Percentiles rank a stretch among this genome's conserved stretches.
Evolutionary conservation across 2,888 invertebrate genomes (phyloP).

Genomic region (Philopedon plagiatum): DNA sequence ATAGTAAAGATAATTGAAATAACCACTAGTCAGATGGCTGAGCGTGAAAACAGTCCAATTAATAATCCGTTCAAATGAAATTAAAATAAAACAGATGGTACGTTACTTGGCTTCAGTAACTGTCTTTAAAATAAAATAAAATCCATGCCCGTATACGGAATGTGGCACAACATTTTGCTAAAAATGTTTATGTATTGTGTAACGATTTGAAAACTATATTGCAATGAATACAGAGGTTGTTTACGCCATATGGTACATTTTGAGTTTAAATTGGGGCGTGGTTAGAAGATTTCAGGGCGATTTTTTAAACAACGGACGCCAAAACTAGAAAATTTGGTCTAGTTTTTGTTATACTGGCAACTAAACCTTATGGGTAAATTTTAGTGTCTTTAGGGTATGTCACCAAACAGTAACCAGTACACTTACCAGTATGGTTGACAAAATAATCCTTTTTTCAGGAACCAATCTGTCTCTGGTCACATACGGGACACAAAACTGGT

Average conservation of each 20-base stretch:
- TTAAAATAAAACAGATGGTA: conserved; percentile 41
- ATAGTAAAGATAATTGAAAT: background rate
- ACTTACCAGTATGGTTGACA: too few species aligned
- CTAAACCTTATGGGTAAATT: too few species aligned
- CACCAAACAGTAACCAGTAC: too few species aligned
- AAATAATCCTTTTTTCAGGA: too few species aligned
- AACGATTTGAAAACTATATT: conserved; percentile 18
- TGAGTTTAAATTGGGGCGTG: background rate
- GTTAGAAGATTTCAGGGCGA: too few species aligned
- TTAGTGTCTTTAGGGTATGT: too few species aligned
- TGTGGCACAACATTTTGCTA: conserved; percentile 28
- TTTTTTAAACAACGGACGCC: too few species aligned
- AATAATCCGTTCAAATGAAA: conserved; percentile 20
- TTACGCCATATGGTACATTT: conserved; percentile 5
- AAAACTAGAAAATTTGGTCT: too few species aligned
- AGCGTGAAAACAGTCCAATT: conserved; percentile 12
- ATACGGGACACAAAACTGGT: too few species aligned
- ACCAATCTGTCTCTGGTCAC: too few species aligned
- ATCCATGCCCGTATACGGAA: conserved; percentile 37
- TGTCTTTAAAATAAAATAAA: conserved; percentile 34
- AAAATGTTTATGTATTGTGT: conserved; percentile 20
- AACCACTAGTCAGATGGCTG: background rate
- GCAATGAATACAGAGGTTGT: background rate
- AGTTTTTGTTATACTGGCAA: too few species aligned
- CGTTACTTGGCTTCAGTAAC: conserved; percentile 29